Conservation (phyloP, 2,888 invertebrate genomes). For the Endomychus coccineus region DNA sequence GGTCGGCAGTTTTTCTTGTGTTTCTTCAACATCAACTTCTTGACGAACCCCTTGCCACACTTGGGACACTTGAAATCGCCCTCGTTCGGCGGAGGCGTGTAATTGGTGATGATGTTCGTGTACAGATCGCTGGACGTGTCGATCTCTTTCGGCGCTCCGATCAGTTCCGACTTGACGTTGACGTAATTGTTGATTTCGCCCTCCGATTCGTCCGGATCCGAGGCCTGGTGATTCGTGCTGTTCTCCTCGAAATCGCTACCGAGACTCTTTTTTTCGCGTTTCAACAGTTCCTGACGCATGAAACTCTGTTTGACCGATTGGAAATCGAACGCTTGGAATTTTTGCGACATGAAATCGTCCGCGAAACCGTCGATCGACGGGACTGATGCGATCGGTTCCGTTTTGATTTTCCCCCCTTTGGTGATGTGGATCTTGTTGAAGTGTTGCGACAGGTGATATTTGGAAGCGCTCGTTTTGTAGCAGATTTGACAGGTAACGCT, state of each 20-base stretch:
- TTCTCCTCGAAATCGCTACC: conserved; percentile 22
- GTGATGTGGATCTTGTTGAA: conserved; percentile 48
- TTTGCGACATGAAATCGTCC: conserved; percentile 36
- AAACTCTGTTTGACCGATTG: conserved; percentile 38
- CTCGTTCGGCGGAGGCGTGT: conserved; percentile 43
- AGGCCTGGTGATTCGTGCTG: conserved; percentile 17
- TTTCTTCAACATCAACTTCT: conserved; percentile 49
- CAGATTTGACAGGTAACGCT: conserved; percentile 53
- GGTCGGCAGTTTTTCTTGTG: conserved; percentile 52
- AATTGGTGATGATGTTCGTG: conserved; percentile 43
- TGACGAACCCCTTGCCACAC: conserved; percentile 51
- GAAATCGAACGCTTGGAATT: conserved; percentile 38
- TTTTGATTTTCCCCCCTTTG: conserved; percentile 23
- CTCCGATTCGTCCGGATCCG: conserved; percentile 18
- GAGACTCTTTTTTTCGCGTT: conserved; percentile 22
- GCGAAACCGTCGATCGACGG: neutral
- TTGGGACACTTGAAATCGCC: conserved; percentile 49
- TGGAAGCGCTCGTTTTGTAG: conserved; percentile 52
- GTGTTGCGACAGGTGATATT: conserved; percentile 51
- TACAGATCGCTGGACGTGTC: conserved; percentile 40
- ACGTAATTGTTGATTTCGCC: conserved; percentile 14
- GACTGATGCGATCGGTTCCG: neutral
- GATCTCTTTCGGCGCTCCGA: conserved; percentile 37
- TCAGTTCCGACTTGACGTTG: neutral
- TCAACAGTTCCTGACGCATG: conserved; percentile 34